Base-by-base conservation (phyloP, 1,140 invertebrate species). In the Heliconius melpomene region DNA sequence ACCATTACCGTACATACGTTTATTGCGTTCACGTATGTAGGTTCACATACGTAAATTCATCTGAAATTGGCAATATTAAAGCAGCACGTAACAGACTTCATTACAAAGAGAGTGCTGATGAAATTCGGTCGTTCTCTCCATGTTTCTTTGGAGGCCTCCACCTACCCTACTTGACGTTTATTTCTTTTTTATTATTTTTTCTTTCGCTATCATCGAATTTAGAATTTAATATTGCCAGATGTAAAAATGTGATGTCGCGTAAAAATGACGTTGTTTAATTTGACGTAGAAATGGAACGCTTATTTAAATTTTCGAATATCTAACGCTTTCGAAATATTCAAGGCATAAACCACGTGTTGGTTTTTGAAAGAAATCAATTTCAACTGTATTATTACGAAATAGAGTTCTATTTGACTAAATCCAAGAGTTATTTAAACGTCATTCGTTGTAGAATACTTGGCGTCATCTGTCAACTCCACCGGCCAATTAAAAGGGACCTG, bases 141-240 rank as follows among this genome's bases (percentile, higher is more conserved):
- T 29, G 26, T n/a, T 71, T 20, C 70, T 71, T 71, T 71, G 26
- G 26, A 36, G 70, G 81, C 50, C 50, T 20, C 50, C 50, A 52
- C 50, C 40, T 8, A 0, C 79, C 82, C 79, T 81, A 88, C 84
- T 88, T 89, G 84, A 87, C 88, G 84, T 90, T 91, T 90, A 89
- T 89, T 87, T 84, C 84, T 83, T 86, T 88, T 85, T 86, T 89
- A 87, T 86, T 89, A 87, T 52, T 20, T 52, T 52, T 52, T 2
- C 0, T 86, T 90, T 85, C 86, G 85, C 88, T 89, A 90, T 91
- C 88, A 87, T 83, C 84, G 85, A 87, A 89, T 89, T 90, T 89
- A 87, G 85, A 87, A 89, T 89, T 90, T 89, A 87, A 90, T 90
- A 90, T 88, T 84, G 86, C 84, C 80, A 83, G 83, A 84, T 85